Conservation (phyloP, 2,888 invertebrate species). For the Drosophila birchii region DNA sequence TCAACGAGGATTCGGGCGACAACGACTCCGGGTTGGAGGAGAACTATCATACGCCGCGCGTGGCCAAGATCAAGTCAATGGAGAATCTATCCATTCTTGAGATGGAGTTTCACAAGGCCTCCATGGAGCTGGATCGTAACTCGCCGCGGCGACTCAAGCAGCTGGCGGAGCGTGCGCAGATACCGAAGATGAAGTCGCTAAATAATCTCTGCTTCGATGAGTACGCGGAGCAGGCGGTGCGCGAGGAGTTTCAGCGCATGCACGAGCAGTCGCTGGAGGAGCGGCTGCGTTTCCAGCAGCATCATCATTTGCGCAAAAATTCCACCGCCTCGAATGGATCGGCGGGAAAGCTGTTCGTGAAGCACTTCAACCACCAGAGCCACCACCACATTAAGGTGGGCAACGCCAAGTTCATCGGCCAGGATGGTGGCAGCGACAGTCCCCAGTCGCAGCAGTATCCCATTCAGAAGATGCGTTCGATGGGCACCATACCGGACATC, state of each 20-base stretch:
- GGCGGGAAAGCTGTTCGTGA: slow-evolving; percentile 79
- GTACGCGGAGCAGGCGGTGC: slow-evolving; percentile 77
- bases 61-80: slow-evolving; percentile 84
- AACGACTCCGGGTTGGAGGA: slow-evolving; percentile 84
- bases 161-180: slow-evolving; percentile 73
- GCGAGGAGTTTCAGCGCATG: slow-evolving; percentile 82
- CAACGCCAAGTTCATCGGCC: slow-evolving; percentile 84
- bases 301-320: slow-evolving; percentile 72
- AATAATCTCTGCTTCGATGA: slow-evolving; percentile 83
- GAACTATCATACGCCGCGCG: slow-evolving; percentile 83
- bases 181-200: slow-evolving; percentile 84
- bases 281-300: slow-evolving; percentile 74
- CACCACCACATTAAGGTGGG: slow-evolving; percentile 81
- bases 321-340: slow-evolving; percentile 73
- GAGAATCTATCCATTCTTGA: slow-evolving; percentile 84
- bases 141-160: slow-evolving; percentile 82
- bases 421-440: slow-evolving; percentile 74
- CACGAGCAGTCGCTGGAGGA: slow-evolving; percentile 78
- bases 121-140: slow-evolving; percentile 83
- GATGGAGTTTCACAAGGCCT: slow-evolving; percentile 84
- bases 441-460: slow-evolving; percentile 75
- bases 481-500: slow-evolving; percentile 84
- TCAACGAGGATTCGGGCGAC: slow-evolving; percentile 73
- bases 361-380: slow-evolving; percentile 64
- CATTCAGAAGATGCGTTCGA: slow-evolving; percentile 84